phyloP scores from a whole-genome alignment of 2,797 vertebrate species.

The Agapornis canus region DNA sequence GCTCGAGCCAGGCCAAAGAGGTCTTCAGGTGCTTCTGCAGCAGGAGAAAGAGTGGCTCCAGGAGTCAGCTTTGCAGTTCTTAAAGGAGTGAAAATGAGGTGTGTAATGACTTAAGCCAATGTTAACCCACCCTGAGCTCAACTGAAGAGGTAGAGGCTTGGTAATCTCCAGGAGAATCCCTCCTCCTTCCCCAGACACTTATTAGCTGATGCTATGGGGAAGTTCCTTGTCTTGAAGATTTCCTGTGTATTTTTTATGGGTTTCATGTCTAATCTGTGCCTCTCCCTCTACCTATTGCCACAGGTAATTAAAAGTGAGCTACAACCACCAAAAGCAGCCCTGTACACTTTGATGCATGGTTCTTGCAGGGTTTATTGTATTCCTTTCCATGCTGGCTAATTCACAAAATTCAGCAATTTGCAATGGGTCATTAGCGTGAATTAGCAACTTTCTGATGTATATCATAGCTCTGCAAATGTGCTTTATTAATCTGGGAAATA shows the following conservation, averaged over 20 bases:
- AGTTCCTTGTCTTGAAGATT: not conserved
- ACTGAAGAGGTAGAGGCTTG: not conserved
- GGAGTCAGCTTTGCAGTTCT: not conserved
- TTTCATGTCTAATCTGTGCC: not conserved
- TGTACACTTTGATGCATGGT: not conserved
- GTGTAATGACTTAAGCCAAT: not conserved
- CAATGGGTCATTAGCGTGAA: conserved; percentile 48
- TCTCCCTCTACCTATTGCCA: not conserved
- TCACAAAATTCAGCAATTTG: conserved; percentile 33
- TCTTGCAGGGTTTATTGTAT: not conserved
- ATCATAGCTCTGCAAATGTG: conserved; percentile 28
- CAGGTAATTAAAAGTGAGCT: not conserved
- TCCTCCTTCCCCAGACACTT: not conserved
- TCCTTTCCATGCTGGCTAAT: conserved; percentile 18
- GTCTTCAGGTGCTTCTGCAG: not conserved
- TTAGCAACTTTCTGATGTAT: conserved; percentile 56
- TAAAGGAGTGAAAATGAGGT: conserved; percentile 8
- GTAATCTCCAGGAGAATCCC: not conserved
- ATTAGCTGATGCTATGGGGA: not conserved
- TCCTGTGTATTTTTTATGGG: not conserved
- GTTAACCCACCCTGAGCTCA: not conserved
- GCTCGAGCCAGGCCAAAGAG: not conserved
- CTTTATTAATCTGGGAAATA: conserved; percentile 30
- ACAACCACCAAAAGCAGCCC: not conserved
- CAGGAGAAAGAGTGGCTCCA: accelerated